phyloP scores from a whole-genome alignment of 2,797 vertebrate species.

The Enteromius afrohamiltoni region DNA sequence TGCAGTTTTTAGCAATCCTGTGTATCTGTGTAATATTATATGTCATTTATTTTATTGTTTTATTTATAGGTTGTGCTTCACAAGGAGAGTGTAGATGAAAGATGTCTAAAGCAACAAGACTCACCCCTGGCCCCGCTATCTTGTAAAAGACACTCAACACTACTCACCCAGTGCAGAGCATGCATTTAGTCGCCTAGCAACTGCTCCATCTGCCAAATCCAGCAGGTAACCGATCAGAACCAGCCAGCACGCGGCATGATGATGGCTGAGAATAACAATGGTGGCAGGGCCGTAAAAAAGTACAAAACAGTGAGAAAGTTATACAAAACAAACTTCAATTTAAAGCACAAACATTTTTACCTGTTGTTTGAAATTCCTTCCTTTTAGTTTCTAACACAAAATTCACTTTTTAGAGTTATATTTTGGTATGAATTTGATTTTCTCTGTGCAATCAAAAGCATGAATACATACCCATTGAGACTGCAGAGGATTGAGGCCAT shows the following conservation, averaged over 20 bases:
- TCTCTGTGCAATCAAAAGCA: not conserved
- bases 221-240: constrained; percentile 91
- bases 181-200: constrained; percentile 84
- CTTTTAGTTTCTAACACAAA: not conserved
- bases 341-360: not conserved
- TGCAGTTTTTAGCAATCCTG: not conserved
- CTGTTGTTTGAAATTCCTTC: not conserved
- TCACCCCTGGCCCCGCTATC: not conserved
- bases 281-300: constrained; percentile 10
- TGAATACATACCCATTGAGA: constrained; percentile 81
- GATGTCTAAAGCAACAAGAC: constrained; percentile 9
- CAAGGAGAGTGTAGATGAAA: not conserved
- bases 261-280: constrained; percentile 74
- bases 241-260: constrained; percentile 88
- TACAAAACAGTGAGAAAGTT: constrained; percentile 20
- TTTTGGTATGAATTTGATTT: not conserved
- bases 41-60: not conserved
- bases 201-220: constrained; percentile 87
- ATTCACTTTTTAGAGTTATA: not conserved
- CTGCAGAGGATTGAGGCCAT: constrained; percentile 91
- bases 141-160: constrained; percentile 51
- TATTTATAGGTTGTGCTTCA: not conserved
- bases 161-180: constrained; percentile 89
- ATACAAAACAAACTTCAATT: not conserved
- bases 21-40: not conserved